Evolutionary conservation across 2,113 vertebrate species (phyloP), one percentile per base, ranked within the genome.

Genomic region (Eira barbara): DNA sequence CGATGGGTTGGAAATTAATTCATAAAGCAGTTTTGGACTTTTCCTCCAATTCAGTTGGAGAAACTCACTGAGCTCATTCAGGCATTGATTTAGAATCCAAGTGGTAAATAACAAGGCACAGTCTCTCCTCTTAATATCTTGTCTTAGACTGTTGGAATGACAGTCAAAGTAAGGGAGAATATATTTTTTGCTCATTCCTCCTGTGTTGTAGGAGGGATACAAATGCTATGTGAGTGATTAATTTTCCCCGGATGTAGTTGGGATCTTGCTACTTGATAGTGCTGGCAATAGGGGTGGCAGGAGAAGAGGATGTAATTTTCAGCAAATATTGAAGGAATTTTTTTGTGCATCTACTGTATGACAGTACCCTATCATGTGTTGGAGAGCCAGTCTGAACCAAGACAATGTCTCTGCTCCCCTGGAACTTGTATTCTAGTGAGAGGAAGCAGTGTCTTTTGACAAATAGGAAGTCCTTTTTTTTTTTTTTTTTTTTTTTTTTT

Each of bases 1-100:
- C 15, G 36, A n/a, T 87, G 59, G 80, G 34, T 76, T 97, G 29
- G 88, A 97, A 95, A 83, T 96, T 73, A 94, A 52, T 91, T 90
- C 23, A 49, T 79, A 84, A 74, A 97, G 55, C 11, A 86, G 23
- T 89, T 91, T 82, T 93, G 82, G 59, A 52, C 39, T 49, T 94
- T 86, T 11, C 3, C 17, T 15, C 25, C 27, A 71, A n/a, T 73
- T 73, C 11, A 59, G 63, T 29, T 92, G 93, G 89, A 95, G 73
- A 74, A 61, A 86, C 55, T 52, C 81, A n/a, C 10, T 85, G 78
- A 78, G 14, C 49, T 96, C 59, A 79, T 79, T 89, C 20, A 73
- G 65, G 25, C 74, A 69, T 83, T 78, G 83, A 67, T 91, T 94
- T 94, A 83, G 59, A 82, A 89, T 96, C 49, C 52, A 91, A 95